Evolutionary conservation across 2,888 invertebrate genomes (phyloP).

Genomic region (Rosalia funebris): DNA sequence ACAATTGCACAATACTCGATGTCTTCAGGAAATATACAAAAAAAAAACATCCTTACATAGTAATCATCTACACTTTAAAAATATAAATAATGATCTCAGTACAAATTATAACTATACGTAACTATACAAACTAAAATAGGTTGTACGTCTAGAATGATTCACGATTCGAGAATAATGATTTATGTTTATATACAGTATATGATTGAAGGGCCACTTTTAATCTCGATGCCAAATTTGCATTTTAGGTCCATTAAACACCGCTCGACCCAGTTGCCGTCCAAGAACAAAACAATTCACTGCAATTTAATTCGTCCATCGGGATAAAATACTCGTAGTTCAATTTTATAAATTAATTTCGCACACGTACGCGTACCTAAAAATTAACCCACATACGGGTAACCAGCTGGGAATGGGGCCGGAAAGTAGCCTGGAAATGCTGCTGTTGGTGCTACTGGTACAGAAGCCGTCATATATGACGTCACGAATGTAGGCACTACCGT

Average conservation of each 20-base stretch:
- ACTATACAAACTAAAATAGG: constrained; percentile 29
- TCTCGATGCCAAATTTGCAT: constrained; percentile 8
- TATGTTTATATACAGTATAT: constrained; percentile 39
- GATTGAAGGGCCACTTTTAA: constrained; percentile 24
- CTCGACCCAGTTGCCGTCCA: constrained; percentile 11
- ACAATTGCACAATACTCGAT: constrained; percentile 11
- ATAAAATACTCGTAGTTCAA: constrained; percentile 7
- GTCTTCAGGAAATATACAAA: constrained; percentile 31
- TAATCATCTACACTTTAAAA: constrained; percentile 14
- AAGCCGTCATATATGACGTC: constrained; percentile 86
- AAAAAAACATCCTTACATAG: background rate
- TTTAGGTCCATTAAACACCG: constrained; percentile 18
- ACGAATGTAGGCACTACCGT: constrained; percentile 83
- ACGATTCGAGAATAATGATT: constrained; percentile 26
- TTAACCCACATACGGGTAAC: constrained; percentile 81
- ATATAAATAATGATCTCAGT: constrained; percentile 41
- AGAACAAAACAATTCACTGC: constrained; percentile 13
- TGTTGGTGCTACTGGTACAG: constrained; percentile 76
- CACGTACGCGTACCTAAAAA: background rate
- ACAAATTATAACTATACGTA: constrained; percentile 33
- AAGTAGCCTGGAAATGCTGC: constrained; percentile 80
- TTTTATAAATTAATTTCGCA: constrained; percentile 10
- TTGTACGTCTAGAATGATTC: constrained; percentile 21
- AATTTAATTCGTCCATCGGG: constrained; percentile 20
- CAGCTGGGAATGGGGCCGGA: constrained; percentile 77